A percentile compares a stretch with the other conserved stretches of the same genome.
Conservation (phyloP, 1,140 invertebrate species). For the honey bee (Apis mellifera) region Amel_HAv3.1 CM009936.2:4476501-4477000, state of each 20-base stretch:
- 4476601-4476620: slow-evolving; percentile 66
- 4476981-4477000: background rate
- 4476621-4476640: background rate
- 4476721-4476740: slow-evolving; percentile 70
- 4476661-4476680: slow-evolving; percentile 68
- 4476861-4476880: background rate
- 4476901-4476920: background rate
- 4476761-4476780: slow-evolving; percentile 68
- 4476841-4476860: background rate
- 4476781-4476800: slow-evolving; percentile 68
- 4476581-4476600: slow-evolving; percentile 65
- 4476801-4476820: slow-evolving; percentile 67
- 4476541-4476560: slow-evolving; percentile 61
- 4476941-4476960: background rate
- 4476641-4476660: slow-evolving; percentile 63
- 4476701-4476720: slow-evolving; percentile 69
- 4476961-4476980: background rate
- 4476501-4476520: background rate
- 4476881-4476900: too few relatives aligned
- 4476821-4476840: slow-evolving; percentile 20
- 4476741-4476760: slow-evolving; percentile 76
- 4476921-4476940: background rate
- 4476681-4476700: slow-evolving; percentile 77
- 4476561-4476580: slow-evolving; percentile 53
- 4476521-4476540: slow-evolving; percentile 38